Conservation (phyloP, 2,888 invertebrate genomes). For the Diachrysia chrysitis region DNA sequence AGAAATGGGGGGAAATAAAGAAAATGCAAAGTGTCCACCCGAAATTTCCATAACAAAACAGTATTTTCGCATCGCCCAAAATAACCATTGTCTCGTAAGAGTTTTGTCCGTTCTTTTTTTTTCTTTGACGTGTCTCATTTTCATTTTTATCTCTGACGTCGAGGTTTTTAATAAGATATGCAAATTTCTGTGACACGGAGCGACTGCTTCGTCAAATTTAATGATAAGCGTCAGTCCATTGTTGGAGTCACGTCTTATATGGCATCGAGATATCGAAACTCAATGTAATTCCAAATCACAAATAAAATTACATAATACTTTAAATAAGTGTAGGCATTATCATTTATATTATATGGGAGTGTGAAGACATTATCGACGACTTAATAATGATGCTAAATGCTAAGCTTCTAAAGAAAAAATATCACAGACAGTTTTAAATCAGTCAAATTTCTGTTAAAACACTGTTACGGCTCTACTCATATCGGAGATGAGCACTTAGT, state of each 20-base stretch:
- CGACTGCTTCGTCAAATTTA: slow-evolving; percentile 71
- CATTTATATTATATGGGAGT: not conserved
- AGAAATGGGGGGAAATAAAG: slow-evolving; percentile 83
- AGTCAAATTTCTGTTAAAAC: too few relatives aligned
- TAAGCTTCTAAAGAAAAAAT: not conserved
- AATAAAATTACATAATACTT: slow-evolving; percentile 19
- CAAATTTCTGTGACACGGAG: slow-evolving; percentile 78
- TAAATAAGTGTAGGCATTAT: not conserved
- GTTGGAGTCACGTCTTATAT: slow-evolving; percentile 57
- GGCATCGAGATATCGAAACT: slow-evolving; percentile 50
- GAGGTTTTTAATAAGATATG: slow-evolving; percentile 88
- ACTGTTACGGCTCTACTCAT: too few relatives aligned
- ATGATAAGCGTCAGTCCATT: slow-evolving; percentile 66
- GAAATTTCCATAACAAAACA: slow-evolving; percentile 87
- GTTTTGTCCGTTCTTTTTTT: slow-evolving; percentile 81
- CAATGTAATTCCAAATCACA: slow-evolving; percentile 26
- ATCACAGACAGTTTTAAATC: not conserved
- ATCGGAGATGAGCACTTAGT: too few relatives aligned
- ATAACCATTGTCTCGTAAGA: slow-evolving; percentile 86
- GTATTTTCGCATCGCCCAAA: slow-evolving; percentile 86
- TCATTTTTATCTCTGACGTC: slow-evolving; percentile 85
- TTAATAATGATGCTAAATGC: not conserved
- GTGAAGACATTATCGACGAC: not conserved
- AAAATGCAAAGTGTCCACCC: slow-evolving; percentile 88
- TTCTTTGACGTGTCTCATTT: slow-evolving; percentile 86